Evolutionary conservation across 2,797 vertebrate species (phyloP).

Genomic region (Fistularia tabacaria): DNA sequence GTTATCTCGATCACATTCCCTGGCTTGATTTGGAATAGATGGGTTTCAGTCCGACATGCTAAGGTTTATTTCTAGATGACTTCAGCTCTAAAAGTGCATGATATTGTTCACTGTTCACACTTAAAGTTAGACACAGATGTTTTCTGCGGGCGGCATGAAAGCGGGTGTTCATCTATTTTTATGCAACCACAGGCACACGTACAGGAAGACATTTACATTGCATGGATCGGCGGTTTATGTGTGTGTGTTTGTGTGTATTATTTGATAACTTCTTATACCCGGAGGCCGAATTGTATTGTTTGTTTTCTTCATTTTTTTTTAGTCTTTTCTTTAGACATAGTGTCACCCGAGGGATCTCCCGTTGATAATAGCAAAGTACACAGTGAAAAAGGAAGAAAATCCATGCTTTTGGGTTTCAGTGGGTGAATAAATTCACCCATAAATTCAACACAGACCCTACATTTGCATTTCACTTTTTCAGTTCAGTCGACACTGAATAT

Average conservation of each 20-base stretch:
- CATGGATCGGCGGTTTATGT: constrained; percentile 5
- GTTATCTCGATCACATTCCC: not conserved
- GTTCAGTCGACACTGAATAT: constrained; percentile 29
- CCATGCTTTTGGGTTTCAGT: not conserved
- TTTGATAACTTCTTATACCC: no score
- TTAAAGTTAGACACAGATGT: not conserved
- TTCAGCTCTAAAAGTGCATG: constrained; percentile 39
- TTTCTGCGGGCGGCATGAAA: no score
- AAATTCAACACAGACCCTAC: not conserved
- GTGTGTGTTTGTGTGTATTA: not conserved
- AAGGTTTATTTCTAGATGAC: constrained; percentile 20
- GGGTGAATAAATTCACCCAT: not conserved
- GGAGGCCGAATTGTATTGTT: no score
- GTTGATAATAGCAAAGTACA: constrained; percentile 25
- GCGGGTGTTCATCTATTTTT: constrained; percentile 6
- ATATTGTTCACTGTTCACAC: constrained; percentile 21
- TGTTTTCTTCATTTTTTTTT: not conserved
- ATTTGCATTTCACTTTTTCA: constrained; percentile 12
- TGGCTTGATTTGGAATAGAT: no score
- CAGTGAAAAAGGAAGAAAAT: not conserved
- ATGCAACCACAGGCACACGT: not conserved
- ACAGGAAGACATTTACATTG: not conserved
- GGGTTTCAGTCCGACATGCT: constrained; percentile 1
- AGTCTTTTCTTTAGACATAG: constrained; percentile 14
- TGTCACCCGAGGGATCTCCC: constrained; percentile 28